These are phyloP conservation scores for Piaya cayana DNA, from an alignment of 2,113 vertebrate species.

Conservation along the genomic window DNA sequence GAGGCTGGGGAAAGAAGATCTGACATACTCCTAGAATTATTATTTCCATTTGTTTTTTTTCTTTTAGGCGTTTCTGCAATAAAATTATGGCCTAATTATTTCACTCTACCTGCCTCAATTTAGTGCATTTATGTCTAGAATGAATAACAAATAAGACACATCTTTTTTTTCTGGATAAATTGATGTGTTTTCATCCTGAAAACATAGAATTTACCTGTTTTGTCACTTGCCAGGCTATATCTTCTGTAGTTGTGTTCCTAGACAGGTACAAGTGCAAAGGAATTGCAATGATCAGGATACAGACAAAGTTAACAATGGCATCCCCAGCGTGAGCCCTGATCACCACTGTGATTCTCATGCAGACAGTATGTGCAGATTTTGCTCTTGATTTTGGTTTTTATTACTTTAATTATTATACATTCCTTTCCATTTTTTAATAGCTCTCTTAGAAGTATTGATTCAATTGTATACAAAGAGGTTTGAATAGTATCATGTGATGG, in stretches of 20 bases:
- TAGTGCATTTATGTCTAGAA: neutral
- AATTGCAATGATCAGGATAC: neutral
- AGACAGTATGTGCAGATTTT: neutral
- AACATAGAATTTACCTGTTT: neutral
- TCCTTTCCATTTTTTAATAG: neutral
- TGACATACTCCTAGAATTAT: neutral
- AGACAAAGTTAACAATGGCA: neutral
- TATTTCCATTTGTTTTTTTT: neutral
- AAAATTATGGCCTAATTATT: neutral
- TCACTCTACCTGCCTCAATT: neutral
- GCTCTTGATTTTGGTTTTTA: neutral
- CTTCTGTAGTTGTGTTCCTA: neutral
- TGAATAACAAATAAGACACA: neutral
- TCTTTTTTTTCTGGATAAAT: neutral
- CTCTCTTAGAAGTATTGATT: neutral
- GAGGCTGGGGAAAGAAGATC: neutral
- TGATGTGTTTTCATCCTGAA: neutral
- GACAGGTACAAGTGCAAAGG: neutral
- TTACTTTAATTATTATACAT: neutral
- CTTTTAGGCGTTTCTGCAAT: neutral
- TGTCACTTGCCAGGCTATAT: neutral
- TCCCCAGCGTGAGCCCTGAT: neutral
- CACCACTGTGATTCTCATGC: neutral
- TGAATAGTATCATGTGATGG: neutral
- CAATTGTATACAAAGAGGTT: neutral